These are phyloP conservation scores for Oscheius myriophilus DNA, from an alignment of 2,888 invertebrate genomes.

Conservation along the genomic window DNA sequence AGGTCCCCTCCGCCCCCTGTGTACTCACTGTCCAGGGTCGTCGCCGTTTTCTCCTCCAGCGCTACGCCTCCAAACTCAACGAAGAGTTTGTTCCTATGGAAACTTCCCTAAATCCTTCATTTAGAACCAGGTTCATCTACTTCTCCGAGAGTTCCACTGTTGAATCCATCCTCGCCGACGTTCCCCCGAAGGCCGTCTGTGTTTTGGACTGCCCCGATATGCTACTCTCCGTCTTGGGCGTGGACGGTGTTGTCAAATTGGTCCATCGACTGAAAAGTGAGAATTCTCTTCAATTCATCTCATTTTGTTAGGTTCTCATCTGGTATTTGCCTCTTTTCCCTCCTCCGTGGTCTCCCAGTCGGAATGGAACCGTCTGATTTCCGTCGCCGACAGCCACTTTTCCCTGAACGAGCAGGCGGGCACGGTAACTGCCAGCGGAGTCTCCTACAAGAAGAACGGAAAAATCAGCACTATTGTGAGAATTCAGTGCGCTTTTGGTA, in stretches of 20 bases:
- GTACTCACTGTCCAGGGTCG: conserved; percentile 16
- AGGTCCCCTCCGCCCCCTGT: background rate
- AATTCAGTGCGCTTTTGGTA: background rate
- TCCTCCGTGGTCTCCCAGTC: background rate
- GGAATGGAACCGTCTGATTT: conserved; percentile 20
- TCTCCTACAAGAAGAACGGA: conserved; percentile 26
- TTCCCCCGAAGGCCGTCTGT: conserved; percentile 3
- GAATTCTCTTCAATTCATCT: background rate
- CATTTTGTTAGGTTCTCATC: conserved; percentile 9
- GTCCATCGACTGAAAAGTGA: conserved; percentile 19
- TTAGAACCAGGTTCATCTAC: conserved; percentile 6
- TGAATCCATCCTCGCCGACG: background rate
- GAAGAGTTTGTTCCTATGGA: background rate
- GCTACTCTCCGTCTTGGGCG: conserved; percentile 1
- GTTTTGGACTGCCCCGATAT: conserved; percentile 17
- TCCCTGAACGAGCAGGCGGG: background rate
- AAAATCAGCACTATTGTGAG: conserved; percentile 13
- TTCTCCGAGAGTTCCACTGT: conserved; percentile 1
- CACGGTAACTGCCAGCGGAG: background rate
- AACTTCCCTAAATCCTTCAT: background rate
- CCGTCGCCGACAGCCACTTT: conserved; percentile 23
- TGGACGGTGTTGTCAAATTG: conserved; percentile 4
- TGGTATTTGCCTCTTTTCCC: conserved; percentile 12
- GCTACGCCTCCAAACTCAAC: conserved; percentile 11
- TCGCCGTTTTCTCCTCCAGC: background rate